A percentile compares a stretch with the other conserved stretches of the same genome.
phyloP scores from a whole-genome alignment of 1,140 invertebrate genomes.

The Pseudomyrmex flavicornis region DNA sequence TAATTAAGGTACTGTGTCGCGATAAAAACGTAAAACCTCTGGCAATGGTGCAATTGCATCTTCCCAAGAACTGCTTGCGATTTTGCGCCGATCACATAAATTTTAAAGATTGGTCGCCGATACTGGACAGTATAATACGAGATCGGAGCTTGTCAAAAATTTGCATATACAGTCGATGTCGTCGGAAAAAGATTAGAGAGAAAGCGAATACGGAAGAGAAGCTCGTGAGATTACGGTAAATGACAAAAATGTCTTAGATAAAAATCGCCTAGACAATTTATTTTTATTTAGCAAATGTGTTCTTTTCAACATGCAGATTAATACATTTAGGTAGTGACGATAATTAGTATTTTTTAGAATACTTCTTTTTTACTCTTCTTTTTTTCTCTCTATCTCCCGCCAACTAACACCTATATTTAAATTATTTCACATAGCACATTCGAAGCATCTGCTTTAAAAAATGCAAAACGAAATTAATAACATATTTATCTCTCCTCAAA shows the following conservation, averaged over 20 bases:
- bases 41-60: slow-evolving; percentile 44
- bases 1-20: slow-evolving; percentile 65
- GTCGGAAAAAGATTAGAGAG: slow-evolving; percentile 60
- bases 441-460: too few species aligned
- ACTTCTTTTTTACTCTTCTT: too few species aligned
- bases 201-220: slow-evolving; percentile 70
- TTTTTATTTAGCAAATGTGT: background rate
- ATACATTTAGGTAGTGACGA: background rate
- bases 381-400: too few species aligned
- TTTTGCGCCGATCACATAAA: slow-evolving; percentile 67
- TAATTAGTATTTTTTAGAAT: background rate
- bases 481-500: too few species aligned
- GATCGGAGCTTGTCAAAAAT: slow-evolving; percentile 69
- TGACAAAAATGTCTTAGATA: background rate
- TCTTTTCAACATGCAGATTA: background rate
- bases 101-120: slow-evolving; percentile 68
- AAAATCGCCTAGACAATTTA: background rate
- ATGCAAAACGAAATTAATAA: too few species aligned
- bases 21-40: slow-evolving; percentile 59
- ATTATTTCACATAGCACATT: too few species aligned
- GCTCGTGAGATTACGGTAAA: slow-evolving; percentile 70
- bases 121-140: slow-evolving; percentile 62
- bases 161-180: slow-evolving; percentile 60
- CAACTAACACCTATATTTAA: too few species aligned
- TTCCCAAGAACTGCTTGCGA: slow-evolving; percentile 62